A percentile compares a stretch with the other conserved stretches of the same genome.
Evolutionary conservation across 1,140 invertebrate genomes (phyloP).

Genomic region (Pogonomyrmex californicus): DNA sequence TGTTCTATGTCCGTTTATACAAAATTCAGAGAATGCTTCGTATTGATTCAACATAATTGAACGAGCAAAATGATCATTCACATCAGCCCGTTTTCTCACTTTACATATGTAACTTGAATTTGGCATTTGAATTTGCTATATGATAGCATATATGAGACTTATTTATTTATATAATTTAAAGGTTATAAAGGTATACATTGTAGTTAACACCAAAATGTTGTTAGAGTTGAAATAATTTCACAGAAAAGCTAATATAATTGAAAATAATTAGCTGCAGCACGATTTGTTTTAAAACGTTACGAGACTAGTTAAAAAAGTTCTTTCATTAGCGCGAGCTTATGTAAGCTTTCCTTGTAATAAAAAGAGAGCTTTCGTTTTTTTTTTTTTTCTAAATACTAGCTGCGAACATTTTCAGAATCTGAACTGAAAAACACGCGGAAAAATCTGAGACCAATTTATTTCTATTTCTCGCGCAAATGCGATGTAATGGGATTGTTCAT

Average conservation of each 20-base stretch:
- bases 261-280: neutral
- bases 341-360: conserved; percentile 11
- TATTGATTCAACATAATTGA: neutral
- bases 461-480: neutral
- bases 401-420: neutral
- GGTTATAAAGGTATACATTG: neutral
- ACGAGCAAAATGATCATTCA: conserved; percentile 11
- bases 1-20: neutral
- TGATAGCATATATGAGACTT: neutral
- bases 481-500: neutral
- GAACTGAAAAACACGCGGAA: neutral
- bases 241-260: neutral
- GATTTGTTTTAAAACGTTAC: conserved; percentile 29
- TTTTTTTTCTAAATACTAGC: conserved; percentile 4
- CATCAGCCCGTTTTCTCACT: neutral
- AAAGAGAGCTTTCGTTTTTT: neutral
- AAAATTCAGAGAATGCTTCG: conserved; percentile 7
- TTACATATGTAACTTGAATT: neutral
- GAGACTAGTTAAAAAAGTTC: conserved; percentile 40
- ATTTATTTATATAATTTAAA: neutral
- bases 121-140: neutral
- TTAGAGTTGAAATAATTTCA: conserved; percentile 6
- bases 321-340: conserved; percentile 45
- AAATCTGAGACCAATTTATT: neutral
- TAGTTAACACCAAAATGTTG: neutral